Percentiles rank a stretch among this genome's conserved stretches.
These are phyloP conservation scores for Drosophila lacicola DNA, from an alignment of 2,888 invertebrate genomes.

Conservation along the genomic window DNA sequence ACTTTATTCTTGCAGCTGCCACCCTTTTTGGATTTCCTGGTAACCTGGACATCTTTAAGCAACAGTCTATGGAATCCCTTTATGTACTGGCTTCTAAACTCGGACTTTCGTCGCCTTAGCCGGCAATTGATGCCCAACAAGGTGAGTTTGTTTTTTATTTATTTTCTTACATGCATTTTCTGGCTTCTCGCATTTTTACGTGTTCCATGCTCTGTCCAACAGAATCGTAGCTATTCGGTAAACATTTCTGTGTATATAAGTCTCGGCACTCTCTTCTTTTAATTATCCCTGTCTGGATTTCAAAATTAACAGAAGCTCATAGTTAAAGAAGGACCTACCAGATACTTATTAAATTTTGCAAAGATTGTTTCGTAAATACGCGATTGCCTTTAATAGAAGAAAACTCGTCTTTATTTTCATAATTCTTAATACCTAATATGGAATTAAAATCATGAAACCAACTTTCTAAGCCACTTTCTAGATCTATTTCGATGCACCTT, in stretches of 20 bases:
- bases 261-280: not conserved
- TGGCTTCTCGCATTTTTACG: not conserved
- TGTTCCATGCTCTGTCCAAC: not conserved
- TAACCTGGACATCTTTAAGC: slow-evolving; percentile 94
- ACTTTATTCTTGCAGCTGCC: slow-evolving; percentile 87
- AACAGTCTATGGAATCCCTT: slow-evolving; percentile 97
- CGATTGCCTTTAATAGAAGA: no score
- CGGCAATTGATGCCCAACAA: slow-evolving; percentile 91
- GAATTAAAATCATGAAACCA: no score
- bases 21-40: slow-evolving; percentile 92
- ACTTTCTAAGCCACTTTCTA: no score
- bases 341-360: no score
- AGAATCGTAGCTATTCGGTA: no score
- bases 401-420: no score
- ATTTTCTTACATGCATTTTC: not conserved
- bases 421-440: no score
- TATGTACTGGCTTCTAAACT: slow-evolving; percentile 94
- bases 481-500: no score
- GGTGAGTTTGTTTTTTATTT: slow-evolving; percentile 86
- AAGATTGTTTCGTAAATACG: no score
- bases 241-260: no score
- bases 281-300: not conserved
- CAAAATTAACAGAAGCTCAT: no score
- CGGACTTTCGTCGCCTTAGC: slow-evolving; percentile 93
- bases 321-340: no score